These are phyloP conservation scores for Danaus chrysippus DNA, from an alignment of 2,888 invertebrate species.

Conservation along the genomic window DNA sequence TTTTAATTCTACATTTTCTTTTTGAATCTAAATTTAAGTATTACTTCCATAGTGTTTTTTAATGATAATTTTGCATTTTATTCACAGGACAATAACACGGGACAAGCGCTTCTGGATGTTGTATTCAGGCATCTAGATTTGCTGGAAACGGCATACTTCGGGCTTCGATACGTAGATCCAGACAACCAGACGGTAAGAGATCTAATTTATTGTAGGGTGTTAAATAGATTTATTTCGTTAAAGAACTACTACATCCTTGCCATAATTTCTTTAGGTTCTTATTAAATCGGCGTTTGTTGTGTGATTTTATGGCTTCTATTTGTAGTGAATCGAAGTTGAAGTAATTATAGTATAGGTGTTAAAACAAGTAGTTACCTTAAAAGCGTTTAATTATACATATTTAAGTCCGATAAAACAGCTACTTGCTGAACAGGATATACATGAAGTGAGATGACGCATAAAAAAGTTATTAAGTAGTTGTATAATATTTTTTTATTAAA, in stretches of 20 bases:
- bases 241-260: not conserved
- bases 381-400: no score
- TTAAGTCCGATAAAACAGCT: no score
- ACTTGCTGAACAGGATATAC: no score
- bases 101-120: constrained; percentile 93
- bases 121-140: constrained; percentile 96
- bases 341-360: no score
- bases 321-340: no score
- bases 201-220: constrained; percentile 25
- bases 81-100: constrained; percentile 90
- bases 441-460: no score
- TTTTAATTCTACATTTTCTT: no score
- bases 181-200: constrained; percentile 94
- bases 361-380: no score
- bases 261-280: not conserved
- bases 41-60: no score
- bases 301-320: not conserved
- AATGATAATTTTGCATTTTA: constrained; percentile 10
- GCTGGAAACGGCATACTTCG: constrained; percentile 97
- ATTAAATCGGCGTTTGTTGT: not conserved
- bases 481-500: no score
- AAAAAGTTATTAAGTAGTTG: no score
- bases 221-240: constrained; percentile 1
- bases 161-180: constrained; percentile 93
- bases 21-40: no score